Conservation (phyloP, 1,140 invertebrate genomes). For the Rhynchophorus ferrugineus region DNA sequence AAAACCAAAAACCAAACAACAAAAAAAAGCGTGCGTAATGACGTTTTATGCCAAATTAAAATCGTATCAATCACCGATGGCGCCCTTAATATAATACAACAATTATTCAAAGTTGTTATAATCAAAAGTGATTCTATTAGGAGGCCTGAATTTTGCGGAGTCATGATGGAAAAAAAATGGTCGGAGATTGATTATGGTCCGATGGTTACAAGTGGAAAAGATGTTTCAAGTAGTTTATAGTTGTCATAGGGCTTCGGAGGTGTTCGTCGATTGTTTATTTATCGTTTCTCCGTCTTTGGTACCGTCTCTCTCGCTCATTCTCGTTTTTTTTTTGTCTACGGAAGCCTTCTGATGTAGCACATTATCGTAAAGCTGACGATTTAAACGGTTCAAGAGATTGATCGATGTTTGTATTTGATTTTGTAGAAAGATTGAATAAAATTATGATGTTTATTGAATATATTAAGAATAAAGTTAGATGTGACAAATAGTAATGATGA, state of each 20-base stretch:
- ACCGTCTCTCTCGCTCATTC: too few relatives aligned
- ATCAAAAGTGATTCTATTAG: conserved; percentile 7
- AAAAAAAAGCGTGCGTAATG: background rate
- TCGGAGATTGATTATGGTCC: conserved; percentile 4
- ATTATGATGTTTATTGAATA: too few relatives aligned
- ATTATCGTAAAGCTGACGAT: too few relatives aligned
- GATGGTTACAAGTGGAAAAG: conserved; percentile 3
- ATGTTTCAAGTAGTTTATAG: background rate
- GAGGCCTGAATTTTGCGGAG: background rate
- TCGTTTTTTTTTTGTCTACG: too few relatives aligned
- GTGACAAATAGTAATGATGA: too few relatives aligned
- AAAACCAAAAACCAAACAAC: background rate
- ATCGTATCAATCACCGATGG: conserved; percentile 1
- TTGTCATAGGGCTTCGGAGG: background rate
- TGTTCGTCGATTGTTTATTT: background rate
- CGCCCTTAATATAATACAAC: conserved; percentile 3
- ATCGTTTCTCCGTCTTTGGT: background rate
- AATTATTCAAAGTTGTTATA: conserved; percentile 8
- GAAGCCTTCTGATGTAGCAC: too few relatives aligned
- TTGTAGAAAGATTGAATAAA: too few relatives aligned
- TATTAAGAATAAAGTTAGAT: too few relatives aligned
- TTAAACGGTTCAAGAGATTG: too few relatives aligned
- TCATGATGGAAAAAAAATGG: background rate
- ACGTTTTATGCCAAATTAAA: conserved; percentile 3
- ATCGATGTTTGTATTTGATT: too few relatives aligned